Evolutionary conservation across 2,797 vertebrate genomes (phyloP).

Genomic region (Anabacerthia variegaticeps): DNA sequence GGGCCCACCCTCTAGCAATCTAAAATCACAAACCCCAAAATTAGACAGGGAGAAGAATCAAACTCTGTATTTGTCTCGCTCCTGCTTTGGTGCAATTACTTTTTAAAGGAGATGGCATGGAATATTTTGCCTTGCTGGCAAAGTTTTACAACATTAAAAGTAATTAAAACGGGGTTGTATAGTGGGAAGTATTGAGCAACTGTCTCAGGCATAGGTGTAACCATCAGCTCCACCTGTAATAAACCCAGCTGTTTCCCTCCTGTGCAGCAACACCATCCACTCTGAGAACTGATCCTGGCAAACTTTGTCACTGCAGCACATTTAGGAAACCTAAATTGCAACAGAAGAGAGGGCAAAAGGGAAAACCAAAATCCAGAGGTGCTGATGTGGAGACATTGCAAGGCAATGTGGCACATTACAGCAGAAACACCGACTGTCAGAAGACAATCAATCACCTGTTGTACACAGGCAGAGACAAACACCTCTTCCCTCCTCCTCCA

Average conservation of each 20-base stretch:
- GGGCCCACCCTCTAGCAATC: neutral
- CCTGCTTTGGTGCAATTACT: neutral
- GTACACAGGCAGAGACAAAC: neutral
- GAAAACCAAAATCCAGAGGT: neutral
- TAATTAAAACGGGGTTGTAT: neutral
- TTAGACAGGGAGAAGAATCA: neutral
- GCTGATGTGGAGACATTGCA: neutral
- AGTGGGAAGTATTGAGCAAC: constrained; percentile 10
- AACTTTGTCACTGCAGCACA: neutral
- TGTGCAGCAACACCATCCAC: neutral
- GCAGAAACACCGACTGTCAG: neutral
- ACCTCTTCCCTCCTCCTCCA: neutral
- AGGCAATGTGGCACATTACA: fast-evolving
- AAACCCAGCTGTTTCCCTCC: neutral
- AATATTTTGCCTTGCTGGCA: neutral
- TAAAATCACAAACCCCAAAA: neutral
- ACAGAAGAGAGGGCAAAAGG: neutral
- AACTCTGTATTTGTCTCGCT: neutral
- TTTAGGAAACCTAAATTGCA: neutral
- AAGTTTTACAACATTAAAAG: neutral
- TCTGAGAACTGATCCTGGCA: neutral
- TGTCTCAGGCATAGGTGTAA: neutral
- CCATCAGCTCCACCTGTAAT: neutral
- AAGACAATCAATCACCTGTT: neutral
- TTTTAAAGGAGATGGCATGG: neutral